Evolutionary conservation across 2,888 invertebrate genomes (phyloP).

Genomic region (Gymnocheta viridis): DNA sequence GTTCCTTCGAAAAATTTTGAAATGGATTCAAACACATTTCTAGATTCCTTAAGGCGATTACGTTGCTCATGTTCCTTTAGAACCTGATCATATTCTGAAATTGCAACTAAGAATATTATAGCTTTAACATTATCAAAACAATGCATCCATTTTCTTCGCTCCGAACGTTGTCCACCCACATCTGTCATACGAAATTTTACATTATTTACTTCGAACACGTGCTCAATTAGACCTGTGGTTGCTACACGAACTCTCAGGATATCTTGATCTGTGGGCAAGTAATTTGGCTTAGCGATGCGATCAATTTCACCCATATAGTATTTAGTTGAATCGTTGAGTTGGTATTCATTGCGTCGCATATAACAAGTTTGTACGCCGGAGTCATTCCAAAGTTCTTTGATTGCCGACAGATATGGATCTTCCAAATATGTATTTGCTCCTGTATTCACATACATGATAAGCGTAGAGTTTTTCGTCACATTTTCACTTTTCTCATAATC

Average conservation of each 20-base stretch:
- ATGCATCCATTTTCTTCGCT: constrained; percentile 62
- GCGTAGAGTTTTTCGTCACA: neutral
- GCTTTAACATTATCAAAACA: constrained; percentile 78
- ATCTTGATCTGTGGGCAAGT: constrained; percentile 62
- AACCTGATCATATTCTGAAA: constrained; percentile 97
- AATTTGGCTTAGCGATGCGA: constrained; percentile 39
- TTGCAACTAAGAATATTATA: constrained; percentile 98
- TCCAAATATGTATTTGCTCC: neutral
- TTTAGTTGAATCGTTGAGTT: constrained; percentile 99
- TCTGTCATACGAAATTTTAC: constrained; percentile 60
- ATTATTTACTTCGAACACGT: constrained; percentile 44
- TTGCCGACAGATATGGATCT: constrained; percentile 85
- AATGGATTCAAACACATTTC: constrained; percentile 98
- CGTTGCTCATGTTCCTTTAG: constrained; percentile 96
- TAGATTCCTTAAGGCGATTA: constrained; percentile 99
- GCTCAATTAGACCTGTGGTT: constrained; percentile 58
- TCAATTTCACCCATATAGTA: constrained; percentile 92
- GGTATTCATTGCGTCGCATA: constrained; percentile 97
- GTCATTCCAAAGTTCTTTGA: constrained; percentile 96
- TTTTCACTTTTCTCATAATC: constrained; percentile 46
- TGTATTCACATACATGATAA: constrained; percentile 17
- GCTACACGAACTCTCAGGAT: constrained; percentile 62
- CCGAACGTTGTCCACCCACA: constrained; percentile 61
- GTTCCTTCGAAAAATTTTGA: constrained; percentile 99
- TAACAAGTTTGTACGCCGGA: constrained; percentile 98